Conservation (phyloP, 2,113 vertebrate species). For the Colossoma macropomum region DNA sequence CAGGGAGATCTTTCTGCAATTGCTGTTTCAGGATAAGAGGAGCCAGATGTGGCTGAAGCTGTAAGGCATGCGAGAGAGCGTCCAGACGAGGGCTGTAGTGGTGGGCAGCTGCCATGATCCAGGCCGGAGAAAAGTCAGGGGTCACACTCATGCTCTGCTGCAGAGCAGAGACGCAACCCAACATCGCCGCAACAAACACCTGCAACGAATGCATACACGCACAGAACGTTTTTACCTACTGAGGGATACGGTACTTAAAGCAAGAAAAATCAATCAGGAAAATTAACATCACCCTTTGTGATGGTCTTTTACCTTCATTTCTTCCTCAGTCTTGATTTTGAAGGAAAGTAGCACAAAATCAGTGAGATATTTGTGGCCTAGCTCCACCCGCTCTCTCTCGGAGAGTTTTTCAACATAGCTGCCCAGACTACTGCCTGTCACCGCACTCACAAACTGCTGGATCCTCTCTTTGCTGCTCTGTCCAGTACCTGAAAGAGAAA, state of each 20-base stretch:
- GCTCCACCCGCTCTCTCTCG: slow-evolving; percentile 50
- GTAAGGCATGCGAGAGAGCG: slow-evolving; percentile 67
- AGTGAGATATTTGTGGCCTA: slow-evolving; percentile 59
- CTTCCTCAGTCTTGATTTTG: slow-evolving; percentile 65
- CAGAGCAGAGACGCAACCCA: slow-evolving; percentile 68
- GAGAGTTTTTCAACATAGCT: slow-evolving; percentile 63
- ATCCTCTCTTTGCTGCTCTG: slow-evolving; percentile 58
- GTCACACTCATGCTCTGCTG: slow-evolving; percentile 53
- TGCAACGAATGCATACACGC: slow-evolving; percentile 32
- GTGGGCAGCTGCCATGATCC: slow-evolving; percentile 69
- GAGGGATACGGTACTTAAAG: too few species aligned
- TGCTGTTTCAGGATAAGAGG: background rate
- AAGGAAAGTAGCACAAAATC: slow-evolving; percentile 73
- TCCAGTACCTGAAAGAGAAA: slow-evolving; percentile 56
- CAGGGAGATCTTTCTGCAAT: slow-evolving; percentile 12
- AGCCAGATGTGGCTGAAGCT: slow-evolving; percentile 64
- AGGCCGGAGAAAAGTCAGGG: slow-evolving; percentile 69
- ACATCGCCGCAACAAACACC: slow-evolving; percentile 65
- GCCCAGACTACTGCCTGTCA: slow-evolving; percentile 64
- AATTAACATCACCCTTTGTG: slow-evolving; percentile 28
- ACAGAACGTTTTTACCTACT: background rate
- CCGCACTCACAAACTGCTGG: slow-evolving; percentile 68
- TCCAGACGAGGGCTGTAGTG: slow-evolving; percentile 68
- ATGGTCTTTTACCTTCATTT: slow-evolving; percentile 58
- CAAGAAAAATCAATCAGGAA: too few species aligned